These are phyloP conservation scores for Rhopalosiphum padi DNA, from an alignment of 1,140 invertebrate genomes.

Conservation along the genomic window DNA sequence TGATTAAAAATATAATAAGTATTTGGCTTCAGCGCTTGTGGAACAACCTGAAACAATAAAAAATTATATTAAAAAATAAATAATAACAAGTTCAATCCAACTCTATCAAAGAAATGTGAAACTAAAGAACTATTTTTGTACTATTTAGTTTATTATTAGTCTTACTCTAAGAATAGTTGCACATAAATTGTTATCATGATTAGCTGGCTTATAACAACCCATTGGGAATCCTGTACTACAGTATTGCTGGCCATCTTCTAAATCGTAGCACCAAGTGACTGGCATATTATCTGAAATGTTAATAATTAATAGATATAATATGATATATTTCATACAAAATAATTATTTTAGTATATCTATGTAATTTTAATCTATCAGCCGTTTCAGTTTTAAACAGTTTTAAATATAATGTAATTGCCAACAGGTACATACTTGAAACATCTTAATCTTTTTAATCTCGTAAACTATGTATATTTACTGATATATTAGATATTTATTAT, in stretches of 20 bases:
- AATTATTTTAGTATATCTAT: background rate
- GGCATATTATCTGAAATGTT: conserved; percentile 86
- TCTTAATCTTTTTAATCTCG: too few species aligned
- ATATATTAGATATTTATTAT: too few species aligned
- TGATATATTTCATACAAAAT: background rate
- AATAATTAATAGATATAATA: background rate
- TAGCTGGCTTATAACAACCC: conserved; percentile 76
- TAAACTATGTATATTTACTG: too few species aligned
- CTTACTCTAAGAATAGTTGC: conserved; percentile 57
- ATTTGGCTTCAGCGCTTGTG: conserved; percentile 10
- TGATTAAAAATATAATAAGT: conserved; percentile 95
- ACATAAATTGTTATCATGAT: conserved; percentile 56
- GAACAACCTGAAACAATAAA: conserved; percentile 8
- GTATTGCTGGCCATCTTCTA: conserved; percentile 78
- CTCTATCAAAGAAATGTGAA: background rate
- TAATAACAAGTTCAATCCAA: background rate
- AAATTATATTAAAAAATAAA: background rate
- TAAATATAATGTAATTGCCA: too few species aligned
- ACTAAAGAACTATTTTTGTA: background rate
- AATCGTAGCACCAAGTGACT: conserved; percentile 90
- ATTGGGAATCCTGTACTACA: conserved; percentile 97
- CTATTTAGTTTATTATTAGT: background rate
- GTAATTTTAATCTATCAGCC: background rate
- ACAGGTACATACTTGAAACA: too few species aligned
- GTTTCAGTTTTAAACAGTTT: too few species aligned